Percentiles rank a stretch among this genome's conserved stretches.
phyloP scores from a whole-genome alignment of 2,797 vertebrate species.

The Micropoecilia bifurca region DNA sequence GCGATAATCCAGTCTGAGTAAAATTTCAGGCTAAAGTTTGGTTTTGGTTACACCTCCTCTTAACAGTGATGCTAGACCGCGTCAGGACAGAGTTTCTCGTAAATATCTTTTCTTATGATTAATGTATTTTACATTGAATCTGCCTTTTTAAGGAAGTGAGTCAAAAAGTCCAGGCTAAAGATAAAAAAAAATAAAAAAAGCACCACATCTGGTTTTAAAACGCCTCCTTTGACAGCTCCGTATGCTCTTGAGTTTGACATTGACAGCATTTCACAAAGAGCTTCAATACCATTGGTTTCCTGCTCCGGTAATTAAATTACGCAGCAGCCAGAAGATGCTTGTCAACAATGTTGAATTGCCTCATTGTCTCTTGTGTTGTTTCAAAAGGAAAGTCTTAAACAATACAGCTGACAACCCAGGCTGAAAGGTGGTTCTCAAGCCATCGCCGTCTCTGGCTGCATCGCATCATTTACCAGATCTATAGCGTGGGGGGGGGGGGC shows the following conservation, averaged over 20 bases:
- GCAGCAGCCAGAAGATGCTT: constrained; percentile 21
- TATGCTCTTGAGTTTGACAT: constrained; percentile 31
- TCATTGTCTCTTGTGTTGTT: constrained; percentile 17
- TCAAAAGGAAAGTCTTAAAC: background rate
- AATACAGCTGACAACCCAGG: background rate
- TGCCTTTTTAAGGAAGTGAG: constrained; percentile 31
- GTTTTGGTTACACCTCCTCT: background rate
- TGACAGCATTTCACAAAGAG: background rate
- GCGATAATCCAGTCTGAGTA: background rate
- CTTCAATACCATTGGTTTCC: constrained; percentile 3
- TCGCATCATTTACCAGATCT: background rate
- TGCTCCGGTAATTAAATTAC: background rate
- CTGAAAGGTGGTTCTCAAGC: constrained; percentile 10
- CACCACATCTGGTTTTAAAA: constrained; percentile 34
- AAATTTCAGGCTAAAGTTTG: background rate
- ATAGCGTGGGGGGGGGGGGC: background rate
- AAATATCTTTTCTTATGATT: background rate
- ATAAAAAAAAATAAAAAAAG: background rate
- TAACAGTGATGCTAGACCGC: too few relatives aligned
- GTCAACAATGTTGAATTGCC: constrained; percentile 23
- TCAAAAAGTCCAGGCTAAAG: constrained; percentile 19
- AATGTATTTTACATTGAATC: background rate
- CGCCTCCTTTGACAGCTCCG: constrained; percentile 9
- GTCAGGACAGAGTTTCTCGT: background rate
- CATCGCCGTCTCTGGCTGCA: background rate